Percentiles rank a stretch among this genome's conserved stretches.
Evolutionary conservation across 2,113 vertebrate species (phyloP).

Genomic region (Mormoops blainvillei): DNA sequence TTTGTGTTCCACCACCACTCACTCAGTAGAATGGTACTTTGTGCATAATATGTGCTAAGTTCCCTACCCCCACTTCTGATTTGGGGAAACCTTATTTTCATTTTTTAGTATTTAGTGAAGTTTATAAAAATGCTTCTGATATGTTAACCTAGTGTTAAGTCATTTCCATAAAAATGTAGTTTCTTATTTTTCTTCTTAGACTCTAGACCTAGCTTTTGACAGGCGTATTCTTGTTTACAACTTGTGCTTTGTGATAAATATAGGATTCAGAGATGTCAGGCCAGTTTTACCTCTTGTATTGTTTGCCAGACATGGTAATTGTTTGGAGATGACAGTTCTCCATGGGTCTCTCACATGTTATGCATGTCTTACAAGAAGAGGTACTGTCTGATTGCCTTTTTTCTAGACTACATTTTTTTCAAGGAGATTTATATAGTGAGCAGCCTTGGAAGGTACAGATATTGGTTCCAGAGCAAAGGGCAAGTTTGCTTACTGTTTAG

Average conservation of each 20-base stretch:
- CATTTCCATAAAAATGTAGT: slow-evolving; percentile 24
- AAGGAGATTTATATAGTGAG: not conserved
- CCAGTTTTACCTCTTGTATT: not conserved
- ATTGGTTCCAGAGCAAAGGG: not conserved
- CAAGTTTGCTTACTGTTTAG: not conserved
- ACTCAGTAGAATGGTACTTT: not conserved
- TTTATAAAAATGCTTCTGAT: slow-evolving; percentile 8
- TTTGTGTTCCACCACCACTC: not conserved
- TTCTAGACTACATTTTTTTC: not conserved
- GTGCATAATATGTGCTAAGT: not conserved
- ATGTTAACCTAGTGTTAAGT: slow-evolving; percentile 18
- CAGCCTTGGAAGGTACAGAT: not conserved
- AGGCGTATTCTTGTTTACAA: not conserved
- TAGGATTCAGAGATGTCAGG: not conserved
- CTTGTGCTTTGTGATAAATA: slow-evolving; percentile 14
- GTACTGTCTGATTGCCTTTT: not conserved
- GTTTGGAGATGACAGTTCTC: not conserved
- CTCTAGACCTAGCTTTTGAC: not conserved
- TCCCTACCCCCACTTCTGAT: not conserved
- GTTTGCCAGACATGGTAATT: not conserved
- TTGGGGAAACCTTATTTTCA: slow-evolving; percentile 8
- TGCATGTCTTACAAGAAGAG: not conserved
- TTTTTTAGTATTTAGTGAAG: slow-evolving; percentile 17
- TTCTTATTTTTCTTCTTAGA: not conserved
- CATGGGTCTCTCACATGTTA: not conserved